Base-by-base conservation (phyloP, 2,113 vertebrate genomes). In the Bos javanicus region DNA sequence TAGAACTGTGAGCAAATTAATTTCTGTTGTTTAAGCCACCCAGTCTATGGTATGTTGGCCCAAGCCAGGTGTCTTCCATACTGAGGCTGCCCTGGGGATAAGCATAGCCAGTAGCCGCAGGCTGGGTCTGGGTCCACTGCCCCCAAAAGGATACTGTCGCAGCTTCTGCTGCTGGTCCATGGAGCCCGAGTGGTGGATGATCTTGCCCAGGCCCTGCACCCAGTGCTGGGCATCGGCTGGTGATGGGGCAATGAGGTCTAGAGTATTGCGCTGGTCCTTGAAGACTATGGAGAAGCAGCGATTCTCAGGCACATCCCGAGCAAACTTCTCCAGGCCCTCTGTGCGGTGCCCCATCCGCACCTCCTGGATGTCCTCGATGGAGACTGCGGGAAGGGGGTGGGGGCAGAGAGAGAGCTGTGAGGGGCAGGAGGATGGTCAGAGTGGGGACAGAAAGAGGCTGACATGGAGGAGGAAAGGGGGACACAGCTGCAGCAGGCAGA, bases 201-300 rank as follows among this genome's bases (percentile, higher is more conserved):
- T 96, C 98, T 99, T 99, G 39, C 98, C 97, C 67, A 99, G 98
- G 36, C 99, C 99, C 0, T 54, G 91, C 30, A 99, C 99, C 99
- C 99, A 99, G 95, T 98, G 99, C 91, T 98, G 98, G 19, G 99
- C 99, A 2, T 99, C 99, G 0, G 98, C 98, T 1, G 88, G 96
- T 0, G 97, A 98, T 0, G 46, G 76, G 0, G 99, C 99, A 25
- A 99, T 99, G 98, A 99, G 99, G 98, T 99, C 99, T 6, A 99
- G 99, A 62, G 99, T 99, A 85, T 99, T 99, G 93, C 99, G 98
- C 92, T 99, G 99, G 87, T 99, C 99, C 98, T 99, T 99, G 98
- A 99, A 99, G 98, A 99, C 92, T 90, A 99, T 99, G 98, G 99
- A 99, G 98, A 99, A 99, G 99, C 99, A 99, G 80, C 97, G 99